Evolutionary conservation across 1,140 invertebrate species (phyloP), one percentile per base, ranked within the genome.

Genomic region (Orussus abietinus): DNA sequence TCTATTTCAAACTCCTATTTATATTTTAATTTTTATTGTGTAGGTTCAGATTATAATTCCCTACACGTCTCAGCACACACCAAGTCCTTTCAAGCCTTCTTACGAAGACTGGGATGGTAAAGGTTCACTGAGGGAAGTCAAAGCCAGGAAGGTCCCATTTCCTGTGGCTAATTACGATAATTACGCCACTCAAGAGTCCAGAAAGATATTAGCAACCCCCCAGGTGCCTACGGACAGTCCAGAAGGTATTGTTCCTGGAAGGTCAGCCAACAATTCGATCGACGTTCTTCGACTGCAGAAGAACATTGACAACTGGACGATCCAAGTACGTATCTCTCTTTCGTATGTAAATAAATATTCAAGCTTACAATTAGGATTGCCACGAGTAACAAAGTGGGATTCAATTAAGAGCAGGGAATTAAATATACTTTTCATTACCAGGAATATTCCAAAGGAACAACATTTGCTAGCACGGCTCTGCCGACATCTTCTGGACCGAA

Each of bases 231-330:
- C 25, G 41, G 53, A 5, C 53, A 67, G 11, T n/a, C n/a, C n/a
- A n/a, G n/a, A n/a, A n/a, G n/a, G n/a, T n/a, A n/a, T 51, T 45
- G 9, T 43, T 13, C 4, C 12, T 15, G 26, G 51, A 42, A 40
- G 59, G 47, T 19, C 58, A 38, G 32, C 21, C 19, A 77, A 76
- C 42, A 76, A 77, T 25, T 78, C 78, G 0, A 83, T 86, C 51
- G 84, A 88, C 55, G 77, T 85, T 11, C 77, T 80, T 15, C 81
- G 81, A 55, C 61, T 89, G 32, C 86, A 89, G 58, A 85, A 87
- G 52, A 88, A 86, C 49, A 90, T 90, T 25, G 86, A 90, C 55
- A 83, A 85, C 21, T 90, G 87, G 87, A 89, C 86, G 1, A 83
- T 85, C 51, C 83, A 88, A 73, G 83, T 85, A 63, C 85, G 78